Percentiles rank a stretch among this genome's conserved stretches.
Evolutionary conservation across 2,797 vertebrate species (phyloP).

Genomic region (Bovichtus diacanthus): DNA sequence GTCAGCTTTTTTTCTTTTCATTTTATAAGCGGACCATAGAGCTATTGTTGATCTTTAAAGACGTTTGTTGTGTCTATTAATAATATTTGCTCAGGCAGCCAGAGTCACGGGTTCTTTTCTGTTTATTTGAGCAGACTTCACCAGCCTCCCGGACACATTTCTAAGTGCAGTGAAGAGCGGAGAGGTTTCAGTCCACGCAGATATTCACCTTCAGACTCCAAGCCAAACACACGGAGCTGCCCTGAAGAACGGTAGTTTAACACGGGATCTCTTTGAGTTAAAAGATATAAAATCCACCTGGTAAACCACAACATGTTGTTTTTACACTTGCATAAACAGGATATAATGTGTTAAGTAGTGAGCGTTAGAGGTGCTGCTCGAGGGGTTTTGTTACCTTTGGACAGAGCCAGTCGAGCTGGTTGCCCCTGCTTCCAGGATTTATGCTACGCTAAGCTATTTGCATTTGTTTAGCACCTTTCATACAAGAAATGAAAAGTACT

Average conservation of each 20-base stretch:
- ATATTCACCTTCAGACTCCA: conserved; percentile 80
- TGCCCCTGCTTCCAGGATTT: neutral
- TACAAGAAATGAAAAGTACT: no score
- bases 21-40: neutral
- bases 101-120: conserved; percentile 31
- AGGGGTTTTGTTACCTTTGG: neutral
- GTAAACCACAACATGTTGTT: neutral
- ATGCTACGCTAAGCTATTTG: neutral
- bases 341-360: neutral
- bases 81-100: conserved; percentile 41
- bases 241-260: conserved; percentile 69
- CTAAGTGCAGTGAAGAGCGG: conserved; percentile 86
- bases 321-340: neutral
- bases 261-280: neutral
- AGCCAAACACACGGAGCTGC: conserved; percentile 66
- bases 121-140: conserved; percentile 81
- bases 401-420: neutral
- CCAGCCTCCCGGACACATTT: conserved; percentile 84
- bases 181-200: conserved; percentile 83
- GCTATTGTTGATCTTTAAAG: neutral
- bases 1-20: neutral
- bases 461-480: no score
- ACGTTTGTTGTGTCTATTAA: conserved; percentile 11
- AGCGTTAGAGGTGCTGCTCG: no score
- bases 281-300: neutral